Evolutionary conservation across 2,797 vertebrate genomes (phyloP), one percentile per base, ranked within the genome.

Genomic region (Babyrousa celebensis): DNA sequence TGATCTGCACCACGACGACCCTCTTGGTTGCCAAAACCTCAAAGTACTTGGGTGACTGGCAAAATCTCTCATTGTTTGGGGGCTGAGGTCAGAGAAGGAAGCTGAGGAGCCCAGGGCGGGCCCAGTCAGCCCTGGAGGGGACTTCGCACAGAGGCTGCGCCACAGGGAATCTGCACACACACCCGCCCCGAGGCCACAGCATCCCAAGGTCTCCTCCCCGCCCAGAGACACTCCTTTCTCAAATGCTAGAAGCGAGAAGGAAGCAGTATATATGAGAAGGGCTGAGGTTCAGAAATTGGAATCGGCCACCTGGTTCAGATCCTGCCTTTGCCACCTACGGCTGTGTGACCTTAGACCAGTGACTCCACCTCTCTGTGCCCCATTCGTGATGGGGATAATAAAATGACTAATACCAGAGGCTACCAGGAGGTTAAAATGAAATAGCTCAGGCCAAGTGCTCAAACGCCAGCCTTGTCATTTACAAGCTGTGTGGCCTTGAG

Each of bases 321-420:
- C 17, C 68, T 9, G 29, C 83, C 54, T 87, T 36, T 40, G 17
- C 54, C 56, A 32, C 10, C 62, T 52, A 16, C 25, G 15, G 5
- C 82, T 40, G 29, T 83, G 68, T 65, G 54, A 56, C 43, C 43
- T 82, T 20, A 27, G 16, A 27, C 74, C 75, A 32, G 40, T 9
- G 72, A 52, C 4, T 11, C 1, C 14, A 48, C 27, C 48, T 83
- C 70, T 70, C 75, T 32, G 36, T 11, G 78, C 71, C 87, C 78
- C 71, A 10, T 17, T 70, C 5, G 20, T 52, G 52, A 14, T 4
- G 2, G 27, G 27, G 12, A 56, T 21, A 20, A 54, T 11, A 62
- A 85, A 67, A 40, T 16, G 3, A 16, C 52, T 15, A 40, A 60
- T 4, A 0, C 16, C 43, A 10, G 0, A n/a, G 56, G 36, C 58